Evolutionary conservation across 2,113 vertebrate species (phyloP).

Genomic region (Clarias macrocephalus): DNA sequence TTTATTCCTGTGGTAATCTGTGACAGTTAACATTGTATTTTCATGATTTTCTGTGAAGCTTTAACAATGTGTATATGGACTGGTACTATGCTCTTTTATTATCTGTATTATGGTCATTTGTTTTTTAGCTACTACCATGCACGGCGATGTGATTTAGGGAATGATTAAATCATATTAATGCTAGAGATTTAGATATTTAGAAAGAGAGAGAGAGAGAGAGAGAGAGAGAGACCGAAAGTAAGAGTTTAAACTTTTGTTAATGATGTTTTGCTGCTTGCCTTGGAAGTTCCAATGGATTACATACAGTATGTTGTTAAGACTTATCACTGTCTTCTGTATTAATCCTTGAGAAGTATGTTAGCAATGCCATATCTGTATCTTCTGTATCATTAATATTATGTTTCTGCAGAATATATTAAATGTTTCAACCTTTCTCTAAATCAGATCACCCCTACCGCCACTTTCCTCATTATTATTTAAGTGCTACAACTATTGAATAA

Average conservation of each 20-base stretch:
- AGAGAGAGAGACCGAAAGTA: neutral
- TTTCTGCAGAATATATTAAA: neutral
- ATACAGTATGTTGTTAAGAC: neutral
- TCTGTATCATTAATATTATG: neutral
- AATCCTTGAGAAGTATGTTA: neutral
- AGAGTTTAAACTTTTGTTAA: neutral
- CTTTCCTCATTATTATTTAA: neutral
- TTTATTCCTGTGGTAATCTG: neutral
- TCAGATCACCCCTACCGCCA: neutral
- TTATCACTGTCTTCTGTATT: neutral
- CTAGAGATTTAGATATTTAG: neutral
- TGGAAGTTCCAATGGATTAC: neutral
- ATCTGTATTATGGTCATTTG: neutral
- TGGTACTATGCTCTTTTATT: neutral
- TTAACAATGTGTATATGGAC: neutral
- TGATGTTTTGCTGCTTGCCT: neutral
- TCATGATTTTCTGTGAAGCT: neutral
- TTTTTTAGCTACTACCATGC: neutral
- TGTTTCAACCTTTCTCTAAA: neutral
- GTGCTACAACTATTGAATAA: neutral
- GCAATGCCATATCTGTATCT: neutral
- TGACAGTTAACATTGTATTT: neutral
- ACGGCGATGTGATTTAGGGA: neutral
- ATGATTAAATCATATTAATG: neutral
- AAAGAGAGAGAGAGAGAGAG: neutral